These are phyloP conservation scores for Epizoanthus ramosus DNA, from an alignment of 92 coral and sea anemone genomes.

Conservation along the genomic window DNA sequence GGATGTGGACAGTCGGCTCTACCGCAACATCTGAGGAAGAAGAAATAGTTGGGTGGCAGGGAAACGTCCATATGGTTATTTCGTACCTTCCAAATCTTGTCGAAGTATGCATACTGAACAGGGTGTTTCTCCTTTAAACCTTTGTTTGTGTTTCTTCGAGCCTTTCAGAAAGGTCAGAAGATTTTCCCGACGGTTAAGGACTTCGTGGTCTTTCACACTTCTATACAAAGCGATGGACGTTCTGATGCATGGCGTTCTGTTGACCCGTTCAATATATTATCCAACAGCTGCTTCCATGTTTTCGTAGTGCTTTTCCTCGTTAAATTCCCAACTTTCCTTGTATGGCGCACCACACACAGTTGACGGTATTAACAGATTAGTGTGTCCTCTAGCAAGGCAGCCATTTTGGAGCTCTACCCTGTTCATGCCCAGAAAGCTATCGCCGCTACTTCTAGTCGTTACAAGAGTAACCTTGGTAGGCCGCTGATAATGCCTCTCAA, in stretches of 20 bases:
- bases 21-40: conserved; percentile 58
- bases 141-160: too few species aligned
- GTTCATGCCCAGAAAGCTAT: conserved; percentile 56
- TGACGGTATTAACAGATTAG: conserved; percentile 52
- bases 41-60: conserved; percentile 45
- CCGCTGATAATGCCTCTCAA: conserved; percentile 37
- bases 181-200: too few species aligned
- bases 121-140: too few species aligned
- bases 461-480: conserved; percentile 61
- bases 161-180: too few species aligned
- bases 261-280: too few species aligned
- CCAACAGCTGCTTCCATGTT: too few species aligned
- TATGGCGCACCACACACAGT: conserved; percentile 46
- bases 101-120: too few species aligned
- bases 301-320: conserved; percentile 30
- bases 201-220: too few species aligned
- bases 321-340: conserved; percentile 20
- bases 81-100: conserved; percentile 35
- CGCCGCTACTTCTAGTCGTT: conserved; percentile 63
- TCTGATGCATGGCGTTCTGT: too few species aligned
- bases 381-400: conserved; percentile 56
- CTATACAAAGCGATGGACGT: too few species aligned
- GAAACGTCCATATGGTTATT: conserved; percentile 50
- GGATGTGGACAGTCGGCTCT: conserved; percentile 46
- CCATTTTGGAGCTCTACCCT: conserved; percentile 60